A percentile compares a stretch with the other conserved stretches of the same genome.
Conservation (phyloP, 2,888 invertebrate genomes). For the Perizoma affinitatum region DNA sequence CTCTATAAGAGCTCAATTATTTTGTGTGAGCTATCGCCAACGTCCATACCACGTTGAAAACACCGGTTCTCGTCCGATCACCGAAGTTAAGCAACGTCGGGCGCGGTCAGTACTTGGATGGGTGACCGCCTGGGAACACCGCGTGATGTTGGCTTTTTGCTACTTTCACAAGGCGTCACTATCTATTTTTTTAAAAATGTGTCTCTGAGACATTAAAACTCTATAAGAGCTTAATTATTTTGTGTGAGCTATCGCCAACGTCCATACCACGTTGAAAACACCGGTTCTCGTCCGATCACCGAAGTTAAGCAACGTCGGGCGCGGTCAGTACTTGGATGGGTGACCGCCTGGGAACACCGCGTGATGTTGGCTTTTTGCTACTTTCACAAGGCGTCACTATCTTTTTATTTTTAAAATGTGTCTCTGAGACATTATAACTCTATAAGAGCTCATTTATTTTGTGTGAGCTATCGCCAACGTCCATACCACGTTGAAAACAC, state of each 20-base stretch:
- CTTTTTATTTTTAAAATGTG: too few species aligned
- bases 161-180: too few species aligned
- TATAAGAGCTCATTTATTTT: too few species aligned
- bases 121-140: constrained; percentile 75
- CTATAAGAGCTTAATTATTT: too few species aligned
- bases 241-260: too few species aligned
- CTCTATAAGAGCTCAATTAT: too few species aligned
- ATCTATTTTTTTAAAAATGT: too few species aligned
- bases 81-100: constrained; percentile 76
- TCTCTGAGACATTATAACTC: too few species aligned
- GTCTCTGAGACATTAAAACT: too few species aligned
- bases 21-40: too few species aligned
- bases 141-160: constrained; percentile 48
- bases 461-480: constrained; percentile 36
- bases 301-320: constrained; percentile 80
- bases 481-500: constrained; percentile 33
- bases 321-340: constrained; percentile 81
- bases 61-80: constrained; percentile 76
- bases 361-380: constrained; percentile 58
- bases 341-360: constrained; percentile 72
- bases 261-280: constrained; percentile 33
- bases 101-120: constrained; percentile 76
- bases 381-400: too few species aligned
- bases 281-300: constrained; percentile 56
- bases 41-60: constrained; percentile 60